Conservation (phyloP, 2,888 invertebrate genomes). For the Sturmia bella region DNA sequence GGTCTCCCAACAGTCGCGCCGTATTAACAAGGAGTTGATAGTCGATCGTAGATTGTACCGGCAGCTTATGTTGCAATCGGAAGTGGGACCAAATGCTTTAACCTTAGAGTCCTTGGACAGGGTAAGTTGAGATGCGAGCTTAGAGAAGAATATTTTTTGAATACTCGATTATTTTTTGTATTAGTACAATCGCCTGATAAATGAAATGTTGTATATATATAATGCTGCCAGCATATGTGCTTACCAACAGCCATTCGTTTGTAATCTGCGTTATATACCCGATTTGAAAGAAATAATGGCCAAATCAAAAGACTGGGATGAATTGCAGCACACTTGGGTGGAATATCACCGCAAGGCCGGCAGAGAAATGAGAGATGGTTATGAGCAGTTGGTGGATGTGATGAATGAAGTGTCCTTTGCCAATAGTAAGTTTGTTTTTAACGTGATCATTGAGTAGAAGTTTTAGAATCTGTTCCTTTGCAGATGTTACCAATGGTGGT, state of each 20-base stretch:
- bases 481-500: conserved; percentile 93
- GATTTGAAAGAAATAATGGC: conserved; percentile 91
- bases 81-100: conserved; percentile 91
- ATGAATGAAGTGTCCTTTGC: conserved; percentile 90
- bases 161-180: conserved; percentile 61
- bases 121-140: conserved; percentile 82
- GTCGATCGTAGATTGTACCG: conserved; percentile 87
- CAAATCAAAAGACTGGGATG: conserved; percentile 91
- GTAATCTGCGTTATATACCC: conserved; percentile 90
- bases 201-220: conserved; percentile 94
- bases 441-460: no score
- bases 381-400: conserved; percentile 89
- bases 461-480: neutral
- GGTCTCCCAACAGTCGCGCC: conserved; percentile 88
- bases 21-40: conserved; percentile 86
- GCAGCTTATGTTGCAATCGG: conserved; percentile 88
- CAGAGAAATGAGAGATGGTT: conserved; percentile 89
- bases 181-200: conserved; percentile 93
- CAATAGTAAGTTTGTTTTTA: conserved; percentile 86
- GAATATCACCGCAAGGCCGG: conserved; percentile 95
- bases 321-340: conserved; percentile 93
- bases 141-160: neutral
- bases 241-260: conserved; percentile 91
- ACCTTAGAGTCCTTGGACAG: conserved; percentile 92
- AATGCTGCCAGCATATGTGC: conserved; percentile 92